These are phyloP conservation scores for Sylvilagus bachmani DNA, from an alignment of 2,113 vertebrate genomes.

Conservation along the genomic window DNA sequence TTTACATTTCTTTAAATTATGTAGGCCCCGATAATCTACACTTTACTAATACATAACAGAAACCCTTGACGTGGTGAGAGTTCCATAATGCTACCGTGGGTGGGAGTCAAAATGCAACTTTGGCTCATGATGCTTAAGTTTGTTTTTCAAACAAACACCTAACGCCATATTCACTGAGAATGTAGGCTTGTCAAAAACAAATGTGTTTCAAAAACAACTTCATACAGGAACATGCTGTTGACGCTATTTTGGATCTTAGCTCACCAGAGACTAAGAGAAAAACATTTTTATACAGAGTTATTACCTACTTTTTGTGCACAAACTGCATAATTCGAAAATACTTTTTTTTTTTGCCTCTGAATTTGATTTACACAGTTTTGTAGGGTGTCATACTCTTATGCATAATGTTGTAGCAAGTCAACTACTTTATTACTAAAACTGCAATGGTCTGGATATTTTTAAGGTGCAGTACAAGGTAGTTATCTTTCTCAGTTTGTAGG, in stretches of 20 bases:
- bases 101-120: slow-evolving; percentile 86
- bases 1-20: slow-evolving; percentile 92
- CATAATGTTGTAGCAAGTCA: slow-evolving; percentile 34
- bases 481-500: slow-evolving; percentile 50
- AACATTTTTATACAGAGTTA: slow-evolving; percentile 55
- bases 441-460: slow-evolving; percentile 60
- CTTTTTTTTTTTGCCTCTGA: slow-evolving; percentile 44
- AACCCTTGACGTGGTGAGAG: slow-evolving; percentile 83
- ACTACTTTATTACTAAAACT: slow-evolving; percentile 54
- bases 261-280: slow-evolving; percentile 46
- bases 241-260: slow-evolving; percentile 69
- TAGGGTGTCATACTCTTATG: slow-evolving; percentile 25
- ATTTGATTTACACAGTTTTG: slow-evolving; percentile 74
- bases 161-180: slow-evolving; percentile 83
- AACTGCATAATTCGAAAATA: slow-evolving; percentile 71
- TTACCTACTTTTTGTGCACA: slow-evolving; percentile 55
- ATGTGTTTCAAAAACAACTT: slow-evolving; percentile 52
- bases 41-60: slow-evolving; percentile 88
- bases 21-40: slow-evolving; percentile 87
- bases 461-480: slow-evolving; percentile 74
- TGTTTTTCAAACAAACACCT: slow-evolving; percentile 84
- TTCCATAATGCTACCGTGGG: slow-evolving; percentile 81
- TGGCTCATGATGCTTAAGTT: slow-evolving; percentile 85
- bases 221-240: slow-evolving; percentile 59
- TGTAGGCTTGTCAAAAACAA: slow-evolving; percentile 66